Conservation (phyloP, 2,797 vertebrate genomes). For the Gymnodraco acuticeps region DNA sequence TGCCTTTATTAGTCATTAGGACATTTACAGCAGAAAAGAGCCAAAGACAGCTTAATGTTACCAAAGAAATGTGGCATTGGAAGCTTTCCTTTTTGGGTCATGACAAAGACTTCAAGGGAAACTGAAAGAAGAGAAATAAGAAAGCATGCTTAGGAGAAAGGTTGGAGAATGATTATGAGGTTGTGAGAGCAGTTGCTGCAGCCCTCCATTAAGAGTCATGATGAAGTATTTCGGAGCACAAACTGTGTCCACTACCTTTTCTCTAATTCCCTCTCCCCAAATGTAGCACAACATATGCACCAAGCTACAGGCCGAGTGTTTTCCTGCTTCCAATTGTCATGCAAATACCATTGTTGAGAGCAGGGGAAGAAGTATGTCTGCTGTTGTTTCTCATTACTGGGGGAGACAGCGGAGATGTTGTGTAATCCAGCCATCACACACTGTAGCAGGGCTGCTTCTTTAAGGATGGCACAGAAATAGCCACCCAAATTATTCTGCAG, state of each 20-base stretch:
- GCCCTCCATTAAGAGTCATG: constrained; percentile 43
- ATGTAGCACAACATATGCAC: constrained; percentile 6
- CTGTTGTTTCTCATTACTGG: constrained; percentile 41
- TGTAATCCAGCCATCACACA: constrained; percentile 53
- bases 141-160: constrained; percentile 25
- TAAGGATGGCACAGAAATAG: constrained; percentile 76
- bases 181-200: constrained; percentile 46
- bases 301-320: background rate
- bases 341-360: constrained; percentile 36
- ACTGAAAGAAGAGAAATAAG: constrained; percentile 11
- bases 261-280: background rate
- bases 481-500: constrained; percentile 79
- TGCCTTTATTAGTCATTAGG: too few species aligned
- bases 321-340: constrained; percentile 31
- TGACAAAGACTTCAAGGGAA: constrained; percentile 36
- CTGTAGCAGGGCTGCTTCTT: constrained; percentile 51
- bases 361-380: constrained; percentile 21
- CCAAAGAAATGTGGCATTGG: background rate
- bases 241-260: constrained; percentile 19
- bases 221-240: constrained; percentile 46
- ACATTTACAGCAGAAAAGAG: too few species aligned
- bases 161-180: constrained; percentile 33
- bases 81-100: constrained; percentile 18
- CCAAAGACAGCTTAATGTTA: too few species aligned
- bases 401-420: constrained; percentile 36